These are phyloP conservation scores for Pharmacophagus antenor DNA, from an alignment of 2,888 invertebrate species.

Conservation along the genomic window DNA sequence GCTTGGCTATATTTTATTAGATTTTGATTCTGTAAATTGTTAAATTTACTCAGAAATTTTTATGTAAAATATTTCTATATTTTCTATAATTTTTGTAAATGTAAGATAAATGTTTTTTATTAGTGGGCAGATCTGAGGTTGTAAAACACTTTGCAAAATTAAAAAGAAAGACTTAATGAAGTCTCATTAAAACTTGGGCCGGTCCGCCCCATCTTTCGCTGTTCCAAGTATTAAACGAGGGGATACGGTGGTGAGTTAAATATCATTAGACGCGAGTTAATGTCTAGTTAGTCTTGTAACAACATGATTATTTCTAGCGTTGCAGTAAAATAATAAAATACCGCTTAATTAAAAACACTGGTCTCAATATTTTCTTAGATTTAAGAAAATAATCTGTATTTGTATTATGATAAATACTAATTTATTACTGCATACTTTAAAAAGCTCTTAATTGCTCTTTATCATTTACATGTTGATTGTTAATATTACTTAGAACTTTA, in stretches of 20 bases:
- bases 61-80: too few species aligned
- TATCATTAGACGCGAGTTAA: constrained; percentile 11
- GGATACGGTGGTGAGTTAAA: constrained; percentile 13
- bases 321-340: constrained; percentile 17
- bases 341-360: neutral
- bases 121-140: neutral
- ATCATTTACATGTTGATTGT: neutral
- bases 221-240: constrained; percentile 7
- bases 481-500: neutral
- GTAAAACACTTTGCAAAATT: constrained; percentile 2
- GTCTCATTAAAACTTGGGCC: constrained; percentile 16
- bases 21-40: neutral
- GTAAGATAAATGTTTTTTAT: neutral
- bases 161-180: constrained; percentile 12
- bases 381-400: neutral
- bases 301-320: neutral
- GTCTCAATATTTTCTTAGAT: neutral
- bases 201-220: constrained; percentile 9
- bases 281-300: constrained; percentile 29
- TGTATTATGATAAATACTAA: neutral
- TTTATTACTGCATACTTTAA: neutral
- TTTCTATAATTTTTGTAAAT: constrained; percentile 16
- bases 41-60: neutral
- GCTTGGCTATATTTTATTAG: too few species aligned
- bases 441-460: constrained; percentile 31